These are phyloP conservation scores for Hypomesus transpacificus DNA, from an alignment of 2,113 vertebrate genomes.

Conservation along the genomic window DNA sequence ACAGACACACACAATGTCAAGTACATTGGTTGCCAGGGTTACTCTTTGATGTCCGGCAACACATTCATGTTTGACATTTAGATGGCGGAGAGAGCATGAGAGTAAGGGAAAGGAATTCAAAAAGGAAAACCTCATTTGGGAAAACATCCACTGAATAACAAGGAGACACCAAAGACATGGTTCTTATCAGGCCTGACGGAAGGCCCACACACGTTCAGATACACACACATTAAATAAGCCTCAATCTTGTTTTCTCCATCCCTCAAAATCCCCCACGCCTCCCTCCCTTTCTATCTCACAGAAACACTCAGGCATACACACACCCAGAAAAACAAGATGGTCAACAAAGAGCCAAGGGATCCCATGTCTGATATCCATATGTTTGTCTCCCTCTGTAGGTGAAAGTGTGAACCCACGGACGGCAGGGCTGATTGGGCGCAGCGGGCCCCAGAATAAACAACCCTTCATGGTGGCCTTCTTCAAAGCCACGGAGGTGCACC, in stretches of 20 bases:
- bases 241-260: neutral
- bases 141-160: conserved; percentile 2
- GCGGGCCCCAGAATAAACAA: conserved; percentile 94
- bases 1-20: conserved; percentile 13
- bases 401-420: conserved; percentile 89
- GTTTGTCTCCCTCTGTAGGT: conserved; percentile 71
- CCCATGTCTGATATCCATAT: neutral
- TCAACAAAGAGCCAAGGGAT: neutral
- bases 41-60: conserved; percentile 48
- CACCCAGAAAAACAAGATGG: conserved; percentile 10
- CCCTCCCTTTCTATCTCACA: neutral
- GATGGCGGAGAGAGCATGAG: conserved; percentile 24
- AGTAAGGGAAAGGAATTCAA: conserved; percentile 42
- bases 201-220: conserved; percentile 25
- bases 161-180: conserved; percentile 9
- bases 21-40: neutral
- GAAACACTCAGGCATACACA: conserved; percentile 20
- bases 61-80: conserved; percentile 45
- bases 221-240: conserved; percentile 1
- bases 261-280: neutral
- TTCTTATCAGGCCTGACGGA: conserved; percentile 3
- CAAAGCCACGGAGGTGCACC: conserved; percentile 94
- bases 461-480: conserved; percentile 98
- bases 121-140: conserved; percentile 32
- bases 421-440: conserved; percentile 86